Evolutionary conservation across 1,140 invertebrate genomes (phyloP), one percentile per base, ranked within the genome.

Genomic region (Caligus rogercresseyi): DNA sequence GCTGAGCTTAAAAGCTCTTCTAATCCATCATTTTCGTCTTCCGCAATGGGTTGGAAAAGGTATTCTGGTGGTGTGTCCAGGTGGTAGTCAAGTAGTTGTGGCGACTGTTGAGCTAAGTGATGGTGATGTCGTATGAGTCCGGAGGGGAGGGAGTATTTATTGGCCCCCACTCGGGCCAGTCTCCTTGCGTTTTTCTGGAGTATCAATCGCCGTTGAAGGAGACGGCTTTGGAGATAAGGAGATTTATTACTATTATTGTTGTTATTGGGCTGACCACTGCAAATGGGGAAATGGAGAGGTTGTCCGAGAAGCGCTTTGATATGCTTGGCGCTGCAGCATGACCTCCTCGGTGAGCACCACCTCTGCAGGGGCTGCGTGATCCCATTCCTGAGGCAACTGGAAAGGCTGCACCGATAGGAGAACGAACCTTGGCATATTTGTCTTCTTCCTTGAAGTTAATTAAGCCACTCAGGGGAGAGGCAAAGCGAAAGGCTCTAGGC

Each of bases 41-140:
- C 64, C 14, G 53, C 65, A 24, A 66, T 66, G 14, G 64, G 65
- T 21, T 66, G 65, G 25, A 66, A 65, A 19, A 61, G 52, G 19
- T 55, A 66, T 18, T 66, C 65, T 3, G 65, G 20, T 18, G 24
- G 31, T 16, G 25, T n/a, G 23, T 24, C 63, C 52, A 1, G 25
- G 0, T 11, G 55, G 21, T 13, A 59, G 2, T 16, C n/a, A 1
- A 52, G 18, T 52, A 14, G 63, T 26, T 15, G 31, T 23, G 31
- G 52, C 23, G 14, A 25, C 11, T 18, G 25, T 14, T 19, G 52
- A 11, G 13, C 56, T n/a, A 26, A 31, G 54, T 3, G 31, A 26
- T 18, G 20, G 14, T 26, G 19, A 21, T 16, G 19, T 19, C n/a
- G 16, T 19, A 62, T 16, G n/a, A 14, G 61, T 18, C 61, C 31